Evolutionary conservation across 1,140 invertebrate genomes (phyloP), one percentile per base, ranked within the genome.

Genomic region (Drosophila athabasca): DNA sequence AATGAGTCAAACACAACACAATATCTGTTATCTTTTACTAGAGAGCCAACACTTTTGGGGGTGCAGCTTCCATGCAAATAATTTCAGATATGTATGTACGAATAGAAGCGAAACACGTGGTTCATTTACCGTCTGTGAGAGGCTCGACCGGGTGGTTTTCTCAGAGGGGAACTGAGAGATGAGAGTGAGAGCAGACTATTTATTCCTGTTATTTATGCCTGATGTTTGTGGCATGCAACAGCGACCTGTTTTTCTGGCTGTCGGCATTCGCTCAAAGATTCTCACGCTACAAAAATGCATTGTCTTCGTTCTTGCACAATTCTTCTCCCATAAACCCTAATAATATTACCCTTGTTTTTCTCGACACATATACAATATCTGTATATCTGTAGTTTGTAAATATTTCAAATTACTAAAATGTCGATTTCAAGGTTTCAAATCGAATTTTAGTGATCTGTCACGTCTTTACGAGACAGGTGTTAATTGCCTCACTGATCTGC

Each of bases 101-200:
- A 35, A 24, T 29, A 65, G 24, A 44, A 50, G 7, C 31, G n/a
- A 51, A 76, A 71, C 80, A 83, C 71, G 80, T 83, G 80, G 74
- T 79, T 46, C 48, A 2, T 22, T 35, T 61, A 50, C 11, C 13
- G 50, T 15, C 8, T 55, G 48, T 48, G 39, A 79, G 76, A 66
- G 76, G 79, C 76, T 76, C 71, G 77, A 49, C 80, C 55, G 66
- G 53, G 51, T 78, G 35, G 52, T 22, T 79, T 41, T 67, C 11
- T 11, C 4, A 39, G 35, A 35, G 35, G 11, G 35, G 35, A 39
- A 39, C 35, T 39, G 46, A 19, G 17, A 19, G 17, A 19, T 19
- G 17, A 19, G 17, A 19, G 17, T 19, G 17, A 6, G 17, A 19
- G 6, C 35, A 35, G 3, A 11, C 35, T 39, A 13, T 39, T 39